Evolutionary conservation across 1,140 invertebrate genomes (phyloP).

Genomic region (Spodoptera frugiperda): DNA sequence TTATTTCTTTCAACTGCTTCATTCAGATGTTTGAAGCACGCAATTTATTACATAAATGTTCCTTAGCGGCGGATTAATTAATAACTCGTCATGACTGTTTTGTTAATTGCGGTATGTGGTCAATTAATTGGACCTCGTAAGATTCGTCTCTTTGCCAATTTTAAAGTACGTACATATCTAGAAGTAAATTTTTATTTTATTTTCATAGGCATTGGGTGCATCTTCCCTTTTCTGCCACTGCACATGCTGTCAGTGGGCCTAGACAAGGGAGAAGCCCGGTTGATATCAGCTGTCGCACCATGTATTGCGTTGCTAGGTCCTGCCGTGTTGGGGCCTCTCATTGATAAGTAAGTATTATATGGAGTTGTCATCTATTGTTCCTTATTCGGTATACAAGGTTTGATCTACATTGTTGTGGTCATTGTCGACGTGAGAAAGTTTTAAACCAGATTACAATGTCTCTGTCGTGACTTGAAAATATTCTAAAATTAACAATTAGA

Average conservation of each 20-base stretch:
- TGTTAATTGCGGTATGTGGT: not conserved
- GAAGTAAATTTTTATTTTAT: not conserved
- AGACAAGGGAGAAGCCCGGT: slow-evolving; percentile 89
- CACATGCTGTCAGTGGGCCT: slow-evolving; percentile 91
- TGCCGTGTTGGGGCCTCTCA: slow-evolving; percentile 88
- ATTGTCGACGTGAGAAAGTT: no score
- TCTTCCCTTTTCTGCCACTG: slow-evolving; percentile 91
- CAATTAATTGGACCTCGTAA: not conserved
- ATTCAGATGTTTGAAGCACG: slow-evolving; percentile 45
- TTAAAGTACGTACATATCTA: no score
- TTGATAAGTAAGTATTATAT: slow-evolving; percentile 86
- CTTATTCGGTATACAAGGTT: not conserved
- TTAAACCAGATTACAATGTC: no score
- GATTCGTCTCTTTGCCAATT: no score
- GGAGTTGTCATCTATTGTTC: slow-evolving; percentile 6
- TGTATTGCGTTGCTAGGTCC: slow-evolving; percentile 90
- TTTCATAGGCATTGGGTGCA: slow-evolving; percentile 89
- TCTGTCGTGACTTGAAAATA: no score
- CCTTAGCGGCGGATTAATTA: not conserved
- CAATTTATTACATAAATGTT: slow-evolving; percentile 44
- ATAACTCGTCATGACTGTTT: not conserved
- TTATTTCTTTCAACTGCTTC: slow-evolving; percentile 41
- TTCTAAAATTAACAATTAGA: not conserved
- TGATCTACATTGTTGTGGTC: not conserved
- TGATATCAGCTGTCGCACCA: slow-evolving; percentile 91